Evolutionary conservation across 1,140 invertebrate species (phyloP).

Genomic region (Trichomalopsis sarcophagae): DNA sequence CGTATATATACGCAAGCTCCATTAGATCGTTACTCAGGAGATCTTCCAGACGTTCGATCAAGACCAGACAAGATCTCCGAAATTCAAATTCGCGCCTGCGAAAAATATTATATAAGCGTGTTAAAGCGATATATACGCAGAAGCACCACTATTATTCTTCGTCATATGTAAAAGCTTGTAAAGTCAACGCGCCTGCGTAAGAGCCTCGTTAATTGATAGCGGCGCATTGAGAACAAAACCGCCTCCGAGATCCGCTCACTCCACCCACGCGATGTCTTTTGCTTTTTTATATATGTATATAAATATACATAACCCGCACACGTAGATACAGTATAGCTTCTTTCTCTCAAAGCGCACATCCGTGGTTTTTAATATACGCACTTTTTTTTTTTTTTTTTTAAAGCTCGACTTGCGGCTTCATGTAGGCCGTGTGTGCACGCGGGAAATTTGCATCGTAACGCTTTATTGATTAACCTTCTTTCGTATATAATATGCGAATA

Average conservation of each 20-base stretch:
- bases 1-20: not conserved
- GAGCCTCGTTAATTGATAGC: not conserved
- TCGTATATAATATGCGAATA: not conserved
- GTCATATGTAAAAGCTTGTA: not conserved
- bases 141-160: not conserved
- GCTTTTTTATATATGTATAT: not conserved
- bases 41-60: not conserved
- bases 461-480: conserved; percentile 1
- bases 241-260: not conserved
- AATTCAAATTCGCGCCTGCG: not conserved
- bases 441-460: not conserved
- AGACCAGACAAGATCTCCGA: not conserved
- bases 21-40: not conserved
- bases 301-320: too few relatives aligned
- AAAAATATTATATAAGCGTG: too few relatives aligned
- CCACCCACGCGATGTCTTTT: not conserved
- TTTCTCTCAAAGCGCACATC: too few relatives aligned
- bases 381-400: too few relatives aligned
- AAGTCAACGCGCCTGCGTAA: conserved; percentile 1
- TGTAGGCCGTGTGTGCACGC: not conserved
- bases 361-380: too few relatives aligned
- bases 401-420: not conserved
- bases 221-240: not conserved
- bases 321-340: too few relatives aligned
- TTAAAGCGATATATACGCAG: not conserved